Base-by-base conservation (phyloP, 2,797 vertebrate genomes). In the Enteromius paludinosus region DNA sequence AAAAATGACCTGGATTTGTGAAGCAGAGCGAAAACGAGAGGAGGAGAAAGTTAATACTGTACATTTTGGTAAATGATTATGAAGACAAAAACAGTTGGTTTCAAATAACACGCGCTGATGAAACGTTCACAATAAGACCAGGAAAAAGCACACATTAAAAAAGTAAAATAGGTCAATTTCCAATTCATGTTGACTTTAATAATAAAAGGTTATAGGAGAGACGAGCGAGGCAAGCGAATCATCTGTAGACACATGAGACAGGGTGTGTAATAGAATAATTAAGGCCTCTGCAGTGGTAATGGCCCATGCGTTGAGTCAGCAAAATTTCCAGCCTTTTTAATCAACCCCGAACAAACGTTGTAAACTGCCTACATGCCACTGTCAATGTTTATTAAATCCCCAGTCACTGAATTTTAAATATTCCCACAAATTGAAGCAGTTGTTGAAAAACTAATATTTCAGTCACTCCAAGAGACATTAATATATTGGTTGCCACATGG, bases 301-400 rank as follows among this genome's bases (percentile, higher is more conserved):
- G 65, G 52, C 54, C 73, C 73, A 79, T 74, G 77, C 6, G 61
- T 28, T 74, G 78, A 79, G 70, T 79, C 83, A 84, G 83, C 70
- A 47, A 56, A 59, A 73, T 72, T 79, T 54, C 17, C 0, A 56
- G 33, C 61, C 61, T 74, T 79, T 75, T 79, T 79, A 74, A 84
- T 79, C 83, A 80, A 79, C 47, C 75, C 35, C 18, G 33, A 62
- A 83, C 75, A 83, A 78, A 69, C 56, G 54, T 45, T 62, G 79
- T 74, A 75, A 79, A 72, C 59, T 65, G 38, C 68, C 41, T 56
- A 74, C 69, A 69, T 28, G 52, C 64, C 35, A 69, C 79, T 47
- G 73, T 82, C 75, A 82, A 79, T 84, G 80, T 49, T 79, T 79
- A 73, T 81, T 73, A 82, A 85, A 83, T 77, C 69, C 68, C 75